phyloP scores from a whole-genome alignment of 2,888 invertebrate species.

The Sarcophaga caerulescens region DNA sequence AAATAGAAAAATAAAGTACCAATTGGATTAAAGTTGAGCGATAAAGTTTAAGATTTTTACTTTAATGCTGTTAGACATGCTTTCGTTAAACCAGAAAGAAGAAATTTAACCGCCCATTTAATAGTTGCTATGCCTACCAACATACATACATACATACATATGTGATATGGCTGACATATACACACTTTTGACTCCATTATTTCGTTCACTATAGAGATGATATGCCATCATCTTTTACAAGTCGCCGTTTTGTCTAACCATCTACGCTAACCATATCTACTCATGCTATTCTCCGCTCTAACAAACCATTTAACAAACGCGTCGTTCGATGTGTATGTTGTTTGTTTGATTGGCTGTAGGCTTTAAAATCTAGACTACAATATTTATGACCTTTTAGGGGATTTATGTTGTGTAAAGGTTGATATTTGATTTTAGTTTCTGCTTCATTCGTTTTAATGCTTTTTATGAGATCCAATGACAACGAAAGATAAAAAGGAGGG shows the following conservation, averaged over 20 bases:
- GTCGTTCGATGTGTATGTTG: background rate
- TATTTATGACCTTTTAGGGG: slow-evolving; percentile 60
- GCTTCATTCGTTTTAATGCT: slow-evolving; percentile 55
- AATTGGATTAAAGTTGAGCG: too few species aligned
- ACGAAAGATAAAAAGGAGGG: background rate
- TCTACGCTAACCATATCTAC: background rate
- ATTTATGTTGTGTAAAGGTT: slow-evolving; percentile 61
- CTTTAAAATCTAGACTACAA: slow-evolving; percentile 61
- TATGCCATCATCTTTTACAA: background rate
- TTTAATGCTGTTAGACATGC: too few species aligned
- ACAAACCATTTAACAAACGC: background rate
- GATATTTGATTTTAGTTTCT: slow-evolving; percentile 65
- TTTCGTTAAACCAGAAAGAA: too few species aligned
- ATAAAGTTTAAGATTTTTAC: too few species aligned
- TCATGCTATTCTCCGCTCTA: background rate
- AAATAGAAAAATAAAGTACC: too few species aligned
- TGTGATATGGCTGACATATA: background rate
- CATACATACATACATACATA: background rate
- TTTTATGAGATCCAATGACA: slow-evolving; percentile 6
- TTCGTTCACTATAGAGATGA: background rate
- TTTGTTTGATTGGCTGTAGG: background rate
- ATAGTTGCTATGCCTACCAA: too few species aligned
- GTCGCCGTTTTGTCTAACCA: slow-evolving; percentile 25
- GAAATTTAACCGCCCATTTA: too few species aligned
- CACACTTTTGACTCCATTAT: background rate